These are phyloP conservation scores for Lucilia sericata DNA, from an alignment of 1,140 invertebrate genomes.

Conservation along the genomic window DNA sequence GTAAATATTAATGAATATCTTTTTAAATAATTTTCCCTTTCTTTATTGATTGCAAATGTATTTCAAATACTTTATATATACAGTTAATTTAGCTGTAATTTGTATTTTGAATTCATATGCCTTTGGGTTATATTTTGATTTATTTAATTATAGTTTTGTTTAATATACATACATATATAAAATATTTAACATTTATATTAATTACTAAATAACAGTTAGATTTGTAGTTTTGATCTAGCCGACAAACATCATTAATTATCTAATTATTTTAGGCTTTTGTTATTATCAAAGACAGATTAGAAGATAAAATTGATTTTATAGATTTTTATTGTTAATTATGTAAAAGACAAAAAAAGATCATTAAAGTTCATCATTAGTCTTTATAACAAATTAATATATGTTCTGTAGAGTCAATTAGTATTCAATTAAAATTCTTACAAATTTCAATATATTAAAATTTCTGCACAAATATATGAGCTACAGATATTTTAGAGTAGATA, in stretches of 20 bases:
- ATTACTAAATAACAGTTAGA: not conserved
- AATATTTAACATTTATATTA: not conserved
- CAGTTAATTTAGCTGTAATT: not conserved
- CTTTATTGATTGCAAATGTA: no score
- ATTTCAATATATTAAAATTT: no score
- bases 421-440: not conserved
- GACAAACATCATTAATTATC: slow-evolving; percentile 12
- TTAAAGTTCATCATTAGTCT: not conserved
- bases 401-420: not conserved
- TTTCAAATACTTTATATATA: no score
- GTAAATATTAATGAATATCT: slow-evolving; percentile 15
- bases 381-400: not conserved
- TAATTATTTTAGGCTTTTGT: not conserved
- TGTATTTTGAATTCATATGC: not conserved
- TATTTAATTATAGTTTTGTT: not conserved
- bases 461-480: no score
- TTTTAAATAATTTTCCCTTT: not conserved
- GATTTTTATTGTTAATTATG: not conserved
- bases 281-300: slow-evolving; percentile 2
- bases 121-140: not conserved
- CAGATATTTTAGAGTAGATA: no score
- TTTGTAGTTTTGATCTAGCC: not conserved
- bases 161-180: not conserved
- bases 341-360: not conserved
- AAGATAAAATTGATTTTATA: slow-evolving; percentile 5